phyloP scores from a whole-genome alignment of 2,888 invertebrate species.

The Hydriomena furcata region DNA sequence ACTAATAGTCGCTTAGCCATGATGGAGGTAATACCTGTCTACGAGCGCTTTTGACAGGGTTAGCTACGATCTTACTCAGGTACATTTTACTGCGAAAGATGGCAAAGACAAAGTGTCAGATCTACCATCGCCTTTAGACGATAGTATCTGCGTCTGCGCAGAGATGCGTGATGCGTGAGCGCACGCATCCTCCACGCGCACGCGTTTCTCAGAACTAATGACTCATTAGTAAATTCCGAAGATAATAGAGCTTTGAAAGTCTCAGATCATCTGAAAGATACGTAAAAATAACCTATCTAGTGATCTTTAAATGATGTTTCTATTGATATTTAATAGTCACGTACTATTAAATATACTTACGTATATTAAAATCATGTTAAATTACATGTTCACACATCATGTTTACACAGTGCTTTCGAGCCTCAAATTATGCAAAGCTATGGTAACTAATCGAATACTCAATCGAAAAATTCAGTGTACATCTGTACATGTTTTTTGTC shows the following conservation, averaged over 20 bases:
- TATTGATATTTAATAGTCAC: slow-evolving; percentile 7
- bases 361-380: too few relatives aligned
- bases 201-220: slow-evolving; percentile 35
- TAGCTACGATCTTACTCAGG: too few relatives aligned
- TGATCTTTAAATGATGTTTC: slow-evolving; percentile 1
- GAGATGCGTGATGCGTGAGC: slow-evolving; percentile 29
- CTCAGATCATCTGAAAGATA: slow-evolving; percentile 26
- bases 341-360: too few relatives aligned
- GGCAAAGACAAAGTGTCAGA: slow-evolving; percentile 13
- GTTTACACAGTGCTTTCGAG: too few relatives aligned
- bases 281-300: slow-evolving; percentile 12
- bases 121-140: slow-evolving; percentile 27
- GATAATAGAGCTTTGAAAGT: slow-evolving; percentile 34
- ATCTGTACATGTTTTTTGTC: too few relatives aligned
- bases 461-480: too few relatives aligned
- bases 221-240: slow-evolving; percentile 40
- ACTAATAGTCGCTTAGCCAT: too few relatives aligned
- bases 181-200: slow-evolving; percentile 29
- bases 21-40: too few relatives aligned
- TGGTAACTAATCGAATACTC: too few relatives aligned
- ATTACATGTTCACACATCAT: too few relatives aligned
- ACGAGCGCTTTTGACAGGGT: too few relatives aligned
- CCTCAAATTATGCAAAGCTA: too few relatives aligned
- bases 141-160: slow-evolving; percentile 37
- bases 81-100: neutral